These are phyloP conservation scores for Neofelis nebulosa DNA, from an alignment of 2,113 vertebrate species.

Conservation along the genomic window DNA sequence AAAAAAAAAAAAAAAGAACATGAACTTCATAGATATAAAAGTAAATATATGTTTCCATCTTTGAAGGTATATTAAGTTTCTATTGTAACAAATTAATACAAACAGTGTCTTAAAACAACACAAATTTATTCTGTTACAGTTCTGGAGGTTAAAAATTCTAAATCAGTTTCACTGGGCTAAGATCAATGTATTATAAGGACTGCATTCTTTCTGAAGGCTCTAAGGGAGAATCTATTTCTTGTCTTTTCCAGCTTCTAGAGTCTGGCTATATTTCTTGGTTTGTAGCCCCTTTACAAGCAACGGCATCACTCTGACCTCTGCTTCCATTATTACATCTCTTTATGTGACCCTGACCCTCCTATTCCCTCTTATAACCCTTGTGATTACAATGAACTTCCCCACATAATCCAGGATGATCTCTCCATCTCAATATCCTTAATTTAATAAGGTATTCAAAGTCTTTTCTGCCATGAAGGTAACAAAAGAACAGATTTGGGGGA, in stretches of 20 bases:
- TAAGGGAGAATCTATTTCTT: not conserved
- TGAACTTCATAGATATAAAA: too few species aligned
- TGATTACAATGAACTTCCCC: not conserved
- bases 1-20: not conserved
- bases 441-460: not conserved
- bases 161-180: not conserved
- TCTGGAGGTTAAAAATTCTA: not conserved
- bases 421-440: not conserved
- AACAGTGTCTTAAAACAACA: not conserved
- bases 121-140: not conserved
- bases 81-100: not conserved
- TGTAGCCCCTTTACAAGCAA: not conserved
- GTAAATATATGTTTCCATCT: too few species aligned
- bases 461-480: not conserved
- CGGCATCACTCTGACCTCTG: not conserved
- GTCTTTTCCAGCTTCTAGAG: not conserved
- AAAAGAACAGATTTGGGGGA: not conserved
- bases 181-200: not conserved
- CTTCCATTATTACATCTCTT: not conserved
- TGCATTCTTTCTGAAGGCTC: not conserved
- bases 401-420: not conserved
- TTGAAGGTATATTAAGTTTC: not conserved
- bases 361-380: not conserved
- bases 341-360: not conserved
- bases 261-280: not conserved